A percentile compares a stretch with the other conserved stretches of the same genome.
Conservation (phyloP, 2,113 vertebrate genomes). For the Copsychus sechellarum region DNA sequence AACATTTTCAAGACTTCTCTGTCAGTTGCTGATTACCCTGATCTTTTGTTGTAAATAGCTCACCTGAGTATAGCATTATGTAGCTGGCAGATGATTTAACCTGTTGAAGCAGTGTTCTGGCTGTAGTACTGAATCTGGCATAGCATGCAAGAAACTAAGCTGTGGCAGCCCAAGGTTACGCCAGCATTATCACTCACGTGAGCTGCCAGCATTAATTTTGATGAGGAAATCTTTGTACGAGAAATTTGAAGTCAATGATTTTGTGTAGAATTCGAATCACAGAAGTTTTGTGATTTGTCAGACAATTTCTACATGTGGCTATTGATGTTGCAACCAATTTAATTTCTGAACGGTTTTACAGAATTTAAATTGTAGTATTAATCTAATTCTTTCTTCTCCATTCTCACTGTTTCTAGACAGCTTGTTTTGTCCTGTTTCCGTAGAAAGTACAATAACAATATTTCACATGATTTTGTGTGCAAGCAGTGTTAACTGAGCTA, state of each 20-base stretch:
- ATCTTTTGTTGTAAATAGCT: neutral
- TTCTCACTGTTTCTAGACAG: neutral
- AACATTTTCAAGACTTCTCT: neutral
- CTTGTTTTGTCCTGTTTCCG: neutral
- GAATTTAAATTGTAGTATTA: conserved; percentile 36
- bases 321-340: neutral
- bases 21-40: neutral
- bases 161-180: neutral
- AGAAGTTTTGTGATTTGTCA: neutral
- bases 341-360: conserved; percentile 21
- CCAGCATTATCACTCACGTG: neutral
- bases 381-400: neutral
- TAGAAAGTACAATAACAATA: neutral
- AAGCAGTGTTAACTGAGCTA: conserved; percentile 6
- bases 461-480: neutral
- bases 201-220: neutral
- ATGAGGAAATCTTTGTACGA: neutral
- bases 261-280: neutral
- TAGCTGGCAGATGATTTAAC: neutral
- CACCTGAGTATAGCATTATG: neutral
- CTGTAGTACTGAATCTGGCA: neutral
- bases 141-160: neutral
- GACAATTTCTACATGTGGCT: neutral
- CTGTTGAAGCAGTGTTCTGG: neutral
- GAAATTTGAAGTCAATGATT: neutral